Percentiles rank a stretch among this genome's conserved stretches.
phyloP scores from a whole-genome alignment of 30 jellyfish, hydroid and myxozoan species.

The Hydra vulgaris region DNA sequence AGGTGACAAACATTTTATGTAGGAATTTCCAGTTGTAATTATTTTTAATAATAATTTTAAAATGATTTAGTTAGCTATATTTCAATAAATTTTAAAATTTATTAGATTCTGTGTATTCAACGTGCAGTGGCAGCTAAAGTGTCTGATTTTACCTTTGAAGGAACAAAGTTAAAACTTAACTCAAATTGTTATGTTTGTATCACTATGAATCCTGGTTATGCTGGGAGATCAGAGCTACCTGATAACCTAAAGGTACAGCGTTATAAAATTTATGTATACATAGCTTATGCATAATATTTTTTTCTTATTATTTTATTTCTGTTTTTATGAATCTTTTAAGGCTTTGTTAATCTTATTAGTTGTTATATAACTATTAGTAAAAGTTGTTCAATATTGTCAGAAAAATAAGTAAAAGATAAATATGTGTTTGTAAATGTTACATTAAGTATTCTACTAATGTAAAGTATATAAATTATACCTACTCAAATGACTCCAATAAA shows the following conservation, averaged over 20 bases:
- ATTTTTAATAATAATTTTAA: neutral
- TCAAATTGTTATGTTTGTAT: constrained; percentile 94
- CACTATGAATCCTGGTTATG: constrained; percentile 97
- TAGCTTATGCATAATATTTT: neutral
- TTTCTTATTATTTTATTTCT: neutral
- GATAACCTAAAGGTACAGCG: constrained; percentile 68
- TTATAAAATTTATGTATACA: neutral
- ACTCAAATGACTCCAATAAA: too few species aligned
- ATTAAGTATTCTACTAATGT: too few species aligned
- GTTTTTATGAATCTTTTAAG: too few species aligned
- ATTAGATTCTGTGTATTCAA: constrained; percentile 79
- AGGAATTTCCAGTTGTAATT: too few species aligned
- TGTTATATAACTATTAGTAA: too few species aligned
- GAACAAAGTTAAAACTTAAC: constrained; percentile 69
- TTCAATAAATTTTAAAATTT: neutral
- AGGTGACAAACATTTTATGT: constrained; percentile 9
- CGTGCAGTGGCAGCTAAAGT: constrained; percentile 89
- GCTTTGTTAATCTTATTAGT: too few species aligned
- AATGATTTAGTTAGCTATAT: too few species aligned
- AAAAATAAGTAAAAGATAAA: too few species aligned
- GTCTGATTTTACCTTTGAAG: constrained; percentile 85
- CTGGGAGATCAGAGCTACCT: constrained; percentile 96
- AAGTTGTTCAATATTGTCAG: too few species aligned
- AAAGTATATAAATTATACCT: too few species aligned
- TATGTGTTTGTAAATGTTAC: too few species aligned